Conservation (phyloP, 2,113 vertebrate species). For the Tinamus guttatus region DNA sequence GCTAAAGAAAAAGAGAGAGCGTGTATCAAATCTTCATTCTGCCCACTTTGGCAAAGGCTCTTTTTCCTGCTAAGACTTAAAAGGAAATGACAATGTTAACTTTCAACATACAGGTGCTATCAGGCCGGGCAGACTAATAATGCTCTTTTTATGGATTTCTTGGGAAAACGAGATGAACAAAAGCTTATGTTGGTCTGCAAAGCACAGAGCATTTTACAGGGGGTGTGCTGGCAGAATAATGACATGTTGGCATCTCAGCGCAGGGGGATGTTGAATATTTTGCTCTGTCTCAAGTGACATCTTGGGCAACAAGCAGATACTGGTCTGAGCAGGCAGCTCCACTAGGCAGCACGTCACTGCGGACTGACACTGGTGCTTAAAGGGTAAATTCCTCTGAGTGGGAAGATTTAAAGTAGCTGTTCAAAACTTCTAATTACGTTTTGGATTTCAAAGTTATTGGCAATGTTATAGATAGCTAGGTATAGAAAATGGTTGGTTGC, state of each 20-base stretch:
- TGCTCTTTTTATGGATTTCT: conserved; percentile 13
- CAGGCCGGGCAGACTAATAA: not conserved
- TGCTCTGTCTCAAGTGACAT: conserved; percentile 1
- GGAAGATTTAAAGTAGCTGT: not conserved
- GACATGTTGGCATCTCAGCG: not conserved
- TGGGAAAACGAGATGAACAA: conserved; percentile 35
- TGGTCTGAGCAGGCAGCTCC: not conserved
- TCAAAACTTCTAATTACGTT: not conserved
- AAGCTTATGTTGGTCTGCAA: conserved; percentile 36
- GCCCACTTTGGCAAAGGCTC: conserved; percentile 1
- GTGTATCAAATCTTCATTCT: conserved; percentile 6
- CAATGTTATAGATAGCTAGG: not conserved
- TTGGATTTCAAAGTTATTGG: not conserved
- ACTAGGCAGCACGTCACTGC: not conserved
- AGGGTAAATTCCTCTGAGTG: not conserved
- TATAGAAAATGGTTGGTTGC: not conserved
- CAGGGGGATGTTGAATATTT: not conserved
- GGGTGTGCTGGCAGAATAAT: conserved; percentile 5
- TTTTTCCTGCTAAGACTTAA: not conserved
- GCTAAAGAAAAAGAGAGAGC: conserved; percentile 45
- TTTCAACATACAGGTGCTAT: not conserved
- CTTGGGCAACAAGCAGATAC: not conserved
- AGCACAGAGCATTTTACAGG: conserved; percentile 1
- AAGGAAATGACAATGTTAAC: not conserved
- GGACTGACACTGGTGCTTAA: not conserved